phyloP scores from a whole-genome alignment of 2,113 vertebrate genomes.

The Bos javanicus region DNA sequence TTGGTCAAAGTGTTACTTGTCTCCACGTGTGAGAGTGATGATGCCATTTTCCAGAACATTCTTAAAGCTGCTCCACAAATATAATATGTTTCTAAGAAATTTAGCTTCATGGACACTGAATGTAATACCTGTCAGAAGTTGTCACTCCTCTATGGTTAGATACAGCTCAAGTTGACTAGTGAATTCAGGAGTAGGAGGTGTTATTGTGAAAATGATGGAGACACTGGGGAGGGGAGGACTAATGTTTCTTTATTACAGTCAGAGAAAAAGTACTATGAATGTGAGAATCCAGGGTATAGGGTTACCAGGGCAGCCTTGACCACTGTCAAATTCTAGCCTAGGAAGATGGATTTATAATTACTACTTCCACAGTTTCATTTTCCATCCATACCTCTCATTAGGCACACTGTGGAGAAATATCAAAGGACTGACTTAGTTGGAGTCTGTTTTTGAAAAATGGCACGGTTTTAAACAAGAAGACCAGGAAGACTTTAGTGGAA shows the following conservation, averaged over 20 bases:
- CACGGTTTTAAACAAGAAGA: not conserved
- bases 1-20: not conserved
- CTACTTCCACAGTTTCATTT: not conserved
- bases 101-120: not conserved
- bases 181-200: not conserved
- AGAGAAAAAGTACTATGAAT: not conserved
- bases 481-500: not conserved
- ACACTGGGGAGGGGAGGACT: not conserved
- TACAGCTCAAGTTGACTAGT: not conserved
- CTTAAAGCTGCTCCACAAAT: not conserved
- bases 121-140: not conserved
- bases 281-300: not conserved
- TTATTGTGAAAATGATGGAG: not conserved
- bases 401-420: not conserved
- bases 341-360: not conserved
- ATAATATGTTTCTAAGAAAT: not conserved
- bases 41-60: constrained; percentile 18
- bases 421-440: not conserved
- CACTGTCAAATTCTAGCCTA: not conserved
- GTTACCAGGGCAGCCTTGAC: not conserved
- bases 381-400: not conserved
- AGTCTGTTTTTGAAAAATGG: not conserved
- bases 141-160: not conserved
- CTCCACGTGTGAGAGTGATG: not conserved
- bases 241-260: not conserved